Evolutionary conservation across 2,888 invertebrate species (phyloP).

Genomic region (Pyrocoelia pectoralis): DNA sequence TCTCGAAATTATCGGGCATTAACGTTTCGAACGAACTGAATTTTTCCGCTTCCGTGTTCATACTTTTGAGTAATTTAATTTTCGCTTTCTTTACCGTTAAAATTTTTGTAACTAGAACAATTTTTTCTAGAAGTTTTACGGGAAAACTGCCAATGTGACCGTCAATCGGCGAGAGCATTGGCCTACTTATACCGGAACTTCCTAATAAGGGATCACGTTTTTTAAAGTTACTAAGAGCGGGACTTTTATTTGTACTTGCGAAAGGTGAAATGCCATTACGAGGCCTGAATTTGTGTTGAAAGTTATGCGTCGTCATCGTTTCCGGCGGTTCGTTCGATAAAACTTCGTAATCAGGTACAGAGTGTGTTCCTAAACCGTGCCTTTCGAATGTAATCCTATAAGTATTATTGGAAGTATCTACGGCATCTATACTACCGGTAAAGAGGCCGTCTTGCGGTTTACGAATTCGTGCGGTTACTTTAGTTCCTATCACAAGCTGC

Average conservation of each 20-base stretch:
- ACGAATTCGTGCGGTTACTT: conserved; percentile 88
- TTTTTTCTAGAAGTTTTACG: conserved; percentile 81
- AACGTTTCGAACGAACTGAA: conserved; percentile 80
- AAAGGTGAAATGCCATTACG: conserved; percentile 69
- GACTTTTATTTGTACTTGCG: conserved; percentile 61
- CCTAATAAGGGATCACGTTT: conserved; percentile 78
- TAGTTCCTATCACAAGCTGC: conserved; percentile 93
- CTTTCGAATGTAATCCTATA: conserved; percentile 96
- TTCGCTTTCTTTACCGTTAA: conserved; percentile 82
- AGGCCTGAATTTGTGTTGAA: conserved; percentile 79
- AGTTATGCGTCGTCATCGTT: conserved; percentile 85
- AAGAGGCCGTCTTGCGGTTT: conserved; percentile 96
- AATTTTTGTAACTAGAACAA: conserved; percentile 88
- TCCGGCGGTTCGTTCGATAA: conserved; percentile 92
- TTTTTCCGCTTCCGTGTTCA: conserved; percentile 92
- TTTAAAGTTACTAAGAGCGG: conserved; percentile 53
- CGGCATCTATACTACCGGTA: conserved; percentile 88
- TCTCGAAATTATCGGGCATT: conserved; percentile 87
- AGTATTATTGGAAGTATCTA: conserved; percentile 92
- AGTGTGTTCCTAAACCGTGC: conserved; percentile 91
- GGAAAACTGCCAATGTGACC: conserved; percentile 83
- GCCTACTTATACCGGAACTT: conserved; percentile 58
- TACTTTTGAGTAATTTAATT: conserved; percentile 80
- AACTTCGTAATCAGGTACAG: conserved; percentile 96
- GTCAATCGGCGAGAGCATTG: conserved; percentile 50